Base-by-base conservation (phyloP, 1,140 invertebrate species). In the Macrostomum lignano region DNA sequence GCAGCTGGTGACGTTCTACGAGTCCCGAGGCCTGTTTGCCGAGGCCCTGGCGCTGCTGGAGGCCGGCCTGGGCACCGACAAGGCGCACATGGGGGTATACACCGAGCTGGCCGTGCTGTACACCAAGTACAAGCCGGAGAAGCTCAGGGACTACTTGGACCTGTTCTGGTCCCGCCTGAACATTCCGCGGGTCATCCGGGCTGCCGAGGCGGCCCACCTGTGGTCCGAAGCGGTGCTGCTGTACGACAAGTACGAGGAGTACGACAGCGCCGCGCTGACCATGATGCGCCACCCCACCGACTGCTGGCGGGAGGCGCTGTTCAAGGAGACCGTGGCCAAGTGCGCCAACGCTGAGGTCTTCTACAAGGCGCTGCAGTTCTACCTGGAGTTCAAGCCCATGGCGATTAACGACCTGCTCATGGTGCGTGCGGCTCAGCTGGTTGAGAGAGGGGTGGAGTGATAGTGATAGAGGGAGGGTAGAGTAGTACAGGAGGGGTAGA, bases 41-140 rank as follows among this genome's bases (percentile, higher is more conserved):
- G 86, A 98, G 55, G 62, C 98, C 15, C 96, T 98, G 42, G 72
- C 75, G 39, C 58, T 98, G 25, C 60, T 98, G 21, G 91, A 98
- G 60, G 84, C 88, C 22, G 88, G 86, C 3, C 60, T 98, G 60
- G 65, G 88, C 1, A 57, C 96, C 23, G 91, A 98, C 59, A 66
- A 88, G 23, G 88, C 88, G 15, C 91, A 98, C 48, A 96, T 98
- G 88, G 91, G 91, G 37, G 98, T 98, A 86, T 98, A 98, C 57
- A 98, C 88, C 2, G 91, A 98, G 57, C 62, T 98, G 38, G 91
- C 86, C 30, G 91, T 94, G 48, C 66, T 98, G 3, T 98, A 98
- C 62, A 93, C 82, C 33, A 96, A 94, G 62, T 98, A 84, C 61
- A 96, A 96, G 60, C 79, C 88, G 1, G 74, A 75, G 36, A 91